A percentile compares a stretch with the other conserved stretches of the same genome.
Evolutionary conservation across 1,140 invertebrate species (phyloP).

Genomic region (Aphis gossypii): DNA sequence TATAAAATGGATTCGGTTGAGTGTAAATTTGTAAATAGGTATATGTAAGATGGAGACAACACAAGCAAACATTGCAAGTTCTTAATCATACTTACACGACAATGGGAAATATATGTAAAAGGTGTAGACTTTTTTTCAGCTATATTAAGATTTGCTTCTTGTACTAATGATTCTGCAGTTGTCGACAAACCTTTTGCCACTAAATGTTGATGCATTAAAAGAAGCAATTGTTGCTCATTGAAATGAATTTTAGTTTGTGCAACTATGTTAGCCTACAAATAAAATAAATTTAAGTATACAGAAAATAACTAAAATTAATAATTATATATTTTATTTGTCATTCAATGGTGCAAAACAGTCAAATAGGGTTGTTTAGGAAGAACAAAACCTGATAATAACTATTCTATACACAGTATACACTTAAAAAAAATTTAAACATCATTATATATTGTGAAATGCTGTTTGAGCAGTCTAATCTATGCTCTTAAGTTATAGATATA

Average conservation of each 20-base stretch:
- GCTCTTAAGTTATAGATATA: too few relatives aligned
- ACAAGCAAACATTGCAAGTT: background rate
- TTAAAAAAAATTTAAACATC: too few relatives aligned
- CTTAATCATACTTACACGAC: constrained; percentile 59
- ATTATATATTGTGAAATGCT: too few relatives aligned
- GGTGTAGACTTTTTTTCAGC: constrained; percentile 66
- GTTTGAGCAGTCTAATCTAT: too few relatives aligned
- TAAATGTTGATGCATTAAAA: constrained; percentile 91
- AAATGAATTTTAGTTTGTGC: constrained; percentile 94
- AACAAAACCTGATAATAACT: too few relatives aligned
- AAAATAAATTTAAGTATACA: constrained; percentile 24
- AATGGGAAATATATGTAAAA: constrained; percentile 66
- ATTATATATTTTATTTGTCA: background rate
- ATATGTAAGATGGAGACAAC: background rate
- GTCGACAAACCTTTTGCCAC: constrained; percentile 76
- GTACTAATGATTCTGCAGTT: constrained; percentile 76
- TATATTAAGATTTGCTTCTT: constrained; percentile 74
- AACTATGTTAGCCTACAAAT: constrained; percentile 84
- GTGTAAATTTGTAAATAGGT: background rate
- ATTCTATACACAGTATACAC: too few relatives aligned
- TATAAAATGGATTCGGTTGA: background rate
- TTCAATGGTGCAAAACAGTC: background rate
- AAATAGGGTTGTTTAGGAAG: too few relatives aligned
- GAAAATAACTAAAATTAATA: background rate
- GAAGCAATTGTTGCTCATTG: constrained; percentile 90